Percentiles rank a stretch among this genome's conserved stretches.
These are phyloP conservation scores for Lordiphosa collinella DNA, from an alignment of 1,140 invertebrate species.

Conservation along the genomic window DNA sequence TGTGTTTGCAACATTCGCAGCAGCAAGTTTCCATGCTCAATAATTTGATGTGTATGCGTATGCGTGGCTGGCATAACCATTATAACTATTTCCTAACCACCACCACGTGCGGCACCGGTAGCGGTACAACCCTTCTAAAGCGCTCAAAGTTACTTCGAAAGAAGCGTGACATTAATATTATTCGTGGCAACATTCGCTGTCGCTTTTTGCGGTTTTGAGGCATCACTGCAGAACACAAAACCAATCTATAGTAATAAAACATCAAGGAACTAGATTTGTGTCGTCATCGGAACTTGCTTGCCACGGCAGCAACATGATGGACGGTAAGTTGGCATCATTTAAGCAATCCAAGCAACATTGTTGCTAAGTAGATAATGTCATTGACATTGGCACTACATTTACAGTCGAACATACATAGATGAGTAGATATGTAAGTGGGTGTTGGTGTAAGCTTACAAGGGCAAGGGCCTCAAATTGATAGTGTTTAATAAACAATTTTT, in stretches of 20 bases:
- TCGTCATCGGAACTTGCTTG: constrained; percentile 57
- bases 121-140: constrained; percentile 25
- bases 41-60: constrained; percentile 67
- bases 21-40: constrained; percentile 69
- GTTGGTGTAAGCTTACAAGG: constrained; percentile 10
- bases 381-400: constrained; percentile 27
- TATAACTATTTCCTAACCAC: constrained; percentile 11
- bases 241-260: not conserved
- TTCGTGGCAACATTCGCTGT: constrained; percentile 27
- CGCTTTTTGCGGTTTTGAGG: constrained; percentile 46
- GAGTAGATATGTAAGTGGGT: too few species aligned
- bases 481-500: too few species aligned
- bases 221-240: not conserved
- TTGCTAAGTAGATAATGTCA: constrained; percentile 24
- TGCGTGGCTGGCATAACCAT: constrained; percentile 57
- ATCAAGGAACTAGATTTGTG: constrained; percentile 22
- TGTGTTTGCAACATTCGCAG: constrained; percentile 70
- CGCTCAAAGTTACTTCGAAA: constrained; percentile 57
- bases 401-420: constrained; percentile 1
- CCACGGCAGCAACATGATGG: constrained; percentile 62
- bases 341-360: constrained; percentile 12
- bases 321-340: constrained; percentile 56
- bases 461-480: constrained; percentile 3
- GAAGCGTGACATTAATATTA: constrained; percentile 32
- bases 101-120: constrained; percentile 13